Base-by-base conservation (phyloP, 2,797 vertebrate species). In the Nyctibius grandis region DNA sequence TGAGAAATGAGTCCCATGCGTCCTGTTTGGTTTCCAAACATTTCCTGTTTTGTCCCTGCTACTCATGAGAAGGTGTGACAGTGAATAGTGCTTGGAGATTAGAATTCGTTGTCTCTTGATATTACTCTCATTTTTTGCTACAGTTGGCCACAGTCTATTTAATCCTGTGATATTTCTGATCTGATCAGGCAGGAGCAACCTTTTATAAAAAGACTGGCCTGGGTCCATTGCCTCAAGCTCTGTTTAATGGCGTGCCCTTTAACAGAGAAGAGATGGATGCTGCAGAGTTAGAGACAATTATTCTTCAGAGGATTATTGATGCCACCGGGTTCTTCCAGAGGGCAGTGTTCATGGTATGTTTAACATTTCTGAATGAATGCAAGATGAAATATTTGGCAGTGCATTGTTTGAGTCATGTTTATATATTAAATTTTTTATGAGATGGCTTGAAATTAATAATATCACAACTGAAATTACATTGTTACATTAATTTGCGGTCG, bases 231-330 rank as follows among this genome's bases (percentile, higher is more conserved):
- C 99, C 99, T 84, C 98, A 99, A 94, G 99, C 97, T 64, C 98
- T 99, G 89, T 99, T 99, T 98, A 99, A 99, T 79, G 99, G 99
- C 53, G 97, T 99, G 84, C 98, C 98, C 74, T 98, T 99, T 95
- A 98, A 96, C 70, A 96, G 95, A 36, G 98, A 99, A 78, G 98
- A 99, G 97, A 98, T 99, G 98, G 98, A 98, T 97, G 98, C 98
- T n/a, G 98, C 98, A 6, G 98, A 99, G 73, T 96, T 99, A 74
- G 98, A 99, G 97, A 98, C 98, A 9, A 90, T 98, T 91, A 94
- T 99, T 93, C 97, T 99, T 74, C 98, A 99, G 95, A 99, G 97
- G 97, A 99, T 99, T 97, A 98, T 99, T 98, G 98, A 99, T 94
- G 96, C 98, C 81, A 98, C 98, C 5, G 95, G 96, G 23, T 90